These are phyloP conservation scores for Rynchops niger DNA, from an alignment of 2,113 vertebrate genomes.

Conservation along the genomic window DNA sequence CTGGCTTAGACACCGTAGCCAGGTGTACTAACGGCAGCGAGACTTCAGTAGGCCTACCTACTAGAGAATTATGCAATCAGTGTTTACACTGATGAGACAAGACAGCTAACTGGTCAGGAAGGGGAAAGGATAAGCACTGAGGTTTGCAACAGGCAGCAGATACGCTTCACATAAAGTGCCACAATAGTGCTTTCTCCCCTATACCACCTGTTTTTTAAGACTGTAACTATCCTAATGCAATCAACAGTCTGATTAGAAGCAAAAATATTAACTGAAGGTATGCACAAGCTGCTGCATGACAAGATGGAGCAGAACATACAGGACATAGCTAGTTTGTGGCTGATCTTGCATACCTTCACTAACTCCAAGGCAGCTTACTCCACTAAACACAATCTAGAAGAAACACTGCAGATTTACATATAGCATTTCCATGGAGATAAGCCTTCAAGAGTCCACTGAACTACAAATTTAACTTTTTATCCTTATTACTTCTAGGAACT, in stretches of 20 bases:
- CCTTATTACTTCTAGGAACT: neutral
- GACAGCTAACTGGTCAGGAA: neutral
- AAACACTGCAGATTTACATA: neutral
- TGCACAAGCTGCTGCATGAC: neutral
- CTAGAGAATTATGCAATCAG: neutral
- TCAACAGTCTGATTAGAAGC: neutral
- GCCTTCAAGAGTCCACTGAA: neutral
- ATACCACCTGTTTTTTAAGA: conserved; percentile 24
- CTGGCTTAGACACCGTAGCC: neutral
- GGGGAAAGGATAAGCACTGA: neutral
- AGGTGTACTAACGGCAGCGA: neutral
- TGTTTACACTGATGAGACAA: neutral
- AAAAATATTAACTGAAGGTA: conserved; percentile 16
- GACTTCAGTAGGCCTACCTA: neutral
- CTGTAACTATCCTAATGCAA: conserved; percentile 51
- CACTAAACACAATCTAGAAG: neutral
- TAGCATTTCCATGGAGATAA: neutral
- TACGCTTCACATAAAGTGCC: conserved; percentile 21
- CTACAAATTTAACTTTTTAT: neutral
- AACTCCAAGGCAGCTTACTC: neutral
- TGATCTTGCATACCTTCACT: neutral
- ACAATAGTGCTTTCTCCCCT: neutral
- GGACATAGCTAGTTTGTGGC: neutral
- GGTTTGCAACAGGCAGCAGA: conserved; percentile 43
- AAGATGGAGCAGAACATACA: neutral